Evolutionary conservation across 2,888 invertebrate species (phyloP).

Genomic region (Trachelus stipa): DNA sequence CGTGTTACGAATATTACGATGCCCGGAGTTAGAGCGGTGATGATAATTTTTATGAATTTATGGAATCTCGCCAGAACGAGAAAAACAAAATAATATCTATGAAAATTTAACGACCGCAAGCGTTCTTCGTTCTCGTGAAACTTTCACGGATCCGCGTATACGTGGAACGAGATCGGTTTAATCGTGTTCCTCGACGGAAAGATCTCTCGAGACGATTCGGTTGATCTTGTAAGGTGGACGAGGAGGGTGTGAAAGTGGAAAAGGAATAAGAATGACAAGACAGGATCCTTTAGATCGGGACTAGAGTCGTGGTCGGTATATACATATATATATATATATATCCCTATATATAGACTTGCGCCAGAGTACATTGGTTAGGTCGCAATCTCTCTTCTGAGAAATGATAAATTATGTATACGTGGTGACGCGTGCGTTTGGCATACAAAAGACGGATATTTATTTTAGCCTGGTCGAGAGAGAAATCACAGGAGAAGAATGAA

Average conservation of each 20-base stretch:
- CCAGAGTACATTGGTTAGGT: not conserved
- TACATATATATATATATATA: not conserved
- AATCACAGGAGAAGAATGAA: not conserved
- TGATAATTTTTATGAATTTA: not conserved
- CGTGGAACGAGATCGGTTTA: too few relatives aligned
- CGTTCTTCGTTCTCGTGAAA: not conserved
- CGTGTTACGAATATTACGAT: not conserved
- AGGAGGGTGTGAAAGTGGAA: not conserved
- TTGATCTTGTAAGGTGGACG: not conserved
- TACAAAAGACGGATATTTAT: slow-evolving; percentile 1
- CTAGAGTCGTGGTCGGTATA: not conserved
- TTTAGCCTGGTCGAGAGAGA: not conserved
- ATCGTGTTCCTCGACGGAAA: not conserved
- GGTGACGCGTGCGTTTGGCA: slow-evolving; percentile 1
- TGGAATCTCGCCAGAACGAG: not conserved
- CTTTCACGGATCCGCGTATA: not conserved
- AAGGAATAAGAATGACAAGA: not conserved
- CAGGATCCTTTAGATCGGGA: not conserved
- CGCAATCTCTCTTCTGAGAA: not conserved
- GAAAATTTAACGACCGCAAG: not conserved
- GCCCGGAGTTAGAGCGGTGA: not conserved
- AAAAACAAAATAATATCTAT: not conserved
- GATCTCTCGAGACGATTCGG: not conserved
- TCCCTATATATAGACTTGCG: not conserved
- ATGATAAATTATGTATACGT: not conserved